A percentile compares a stretch with the other conserved stretches of the same genome.
These are phyloP conservation scores for Pachymerium ferrugineum DNA, from an alignment of 2,888 invertebrate genomes.

Conservation along the genomic window DNA sequence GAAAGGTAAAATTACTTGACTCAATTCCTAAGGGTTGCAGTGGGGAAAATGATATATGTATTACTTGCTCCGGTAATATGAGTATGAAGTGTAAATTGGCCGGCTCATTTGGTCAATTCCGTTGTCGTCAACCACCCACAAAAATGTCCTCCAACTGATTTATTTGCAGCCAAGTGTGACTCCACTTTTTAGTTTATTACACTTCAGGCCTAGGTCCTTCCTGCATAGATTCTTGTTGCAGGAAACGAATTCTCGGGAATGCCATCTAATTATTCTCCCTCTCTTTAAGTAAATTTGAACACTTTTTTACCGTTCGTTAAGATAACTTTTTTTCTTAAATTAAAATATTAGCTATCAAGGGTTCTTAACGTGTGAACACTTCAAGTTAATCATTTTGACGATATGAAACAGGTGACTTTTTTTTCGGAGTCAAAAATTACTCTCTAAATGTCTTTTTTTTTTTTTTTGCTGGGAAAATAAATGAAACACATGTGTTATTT, in stretches of 20 bases:
- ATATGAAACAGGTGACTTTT: no score
- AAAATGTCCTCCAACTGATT: not conserved
- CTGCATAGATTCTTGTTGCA: constrained; percentile 6
- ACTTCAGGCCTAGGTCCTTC: not conserved
- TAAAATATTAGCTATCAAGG: no score
- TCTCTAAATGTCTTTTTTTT: no score
- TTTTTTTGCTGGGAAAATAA: no score
- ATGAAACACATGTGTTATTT: no score
- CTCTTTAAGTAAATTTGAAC: not conserved
- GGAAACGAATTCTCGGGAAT: not conserved
- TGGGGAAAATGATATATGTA: no score
- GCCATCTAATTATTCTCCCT: constrained; percentile 4
- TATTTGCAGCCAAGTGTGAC: not conserved
- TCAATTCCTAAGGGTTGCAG: no score
- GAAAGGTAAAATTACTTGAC: constrained; percentile 58
- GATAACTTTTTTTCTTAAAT: not conserved
- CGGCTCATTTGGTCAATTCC: constrained; percentile 14
- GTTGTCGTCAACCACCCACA: constrained; percentile 22
- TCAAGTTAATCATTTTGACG: no score
- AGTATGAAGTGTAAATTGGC: not conserved
- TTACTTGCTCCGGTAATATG: not conserved
- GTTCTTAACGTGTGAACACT: no score
- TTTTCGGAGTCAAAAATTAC: no score
- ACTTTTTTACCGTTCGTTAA: not conserved
- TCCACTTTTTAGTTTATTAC: not conserved